A percentile compares a stretch with the other conserved stretches of the same genome.
phyloP scores from a whole-genome alignment of 2,888 invertebrate genomes.

The Schrankia costaestrigalis region DNA sequence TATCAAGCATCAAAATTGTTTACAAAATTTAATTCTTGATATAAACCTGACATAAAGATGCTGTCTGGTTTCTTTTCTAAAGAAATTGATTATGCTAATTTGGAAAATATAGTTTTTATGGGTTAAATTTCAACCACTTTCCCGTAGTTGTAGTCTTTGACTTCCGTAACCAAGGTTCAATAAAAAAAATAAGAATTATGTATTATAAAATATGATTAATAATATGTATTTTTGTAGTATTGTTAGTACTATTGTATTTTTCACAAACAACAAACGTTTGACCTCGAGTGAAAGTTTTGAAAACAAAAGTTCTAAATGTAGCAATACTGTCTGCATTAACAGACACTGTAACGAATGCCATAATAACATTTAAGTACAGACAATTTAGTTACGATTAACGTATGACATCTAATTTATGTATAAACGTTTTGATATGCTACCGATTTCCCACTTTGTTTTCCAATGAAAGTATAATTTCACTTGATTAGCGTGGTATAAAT shows the following conservation, averaged over 20 bases:
- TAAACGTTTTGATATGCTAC: conserved; percentile 45
- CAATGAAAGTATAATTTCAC: conserved; percentile 62
- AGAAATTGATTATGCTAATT: too few species aligned
- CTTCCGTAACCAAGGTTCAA: too few species aligned
- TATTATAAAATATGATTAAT: too few species aligned
- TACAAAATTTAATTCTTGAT: too few species aligned
- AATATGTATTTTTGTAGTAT: too few species aligned
- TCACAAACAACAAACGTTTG: background rate
- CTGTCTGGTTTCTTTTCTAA: too few species aligned
- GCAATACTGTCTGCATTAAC: background rate
- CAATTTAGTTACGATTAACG: conserved; percentile 16
- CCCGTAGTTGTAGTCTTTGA: too few species aligned
- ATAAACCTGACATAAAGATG: too few species aligned
- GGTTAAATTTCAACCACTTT: too few species aligned
- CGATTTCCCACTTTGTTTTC: conserved; percentile 59
- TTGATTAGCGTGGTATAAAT: conserved; percentile 33
- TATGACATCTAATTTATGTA: conserved; percentile 40
- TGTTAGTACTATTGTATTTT: background rate
- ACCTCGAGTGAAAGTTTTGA: background rate
- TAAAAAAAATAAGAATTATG: too few species aligned
- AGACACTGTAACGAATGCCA: conserved; percentile 1
- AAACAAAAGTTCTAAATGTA: background rate
- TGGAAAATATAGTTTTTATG: too few species aligned
- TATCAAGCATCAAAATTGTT: too few species aligned
- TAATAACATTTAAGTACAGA: conserved; percentile 20